Evolutionary conservation across 1,140 invertebrate species (phyloP).

Genomic region (Drosophila sulfurigaster): DNA sequence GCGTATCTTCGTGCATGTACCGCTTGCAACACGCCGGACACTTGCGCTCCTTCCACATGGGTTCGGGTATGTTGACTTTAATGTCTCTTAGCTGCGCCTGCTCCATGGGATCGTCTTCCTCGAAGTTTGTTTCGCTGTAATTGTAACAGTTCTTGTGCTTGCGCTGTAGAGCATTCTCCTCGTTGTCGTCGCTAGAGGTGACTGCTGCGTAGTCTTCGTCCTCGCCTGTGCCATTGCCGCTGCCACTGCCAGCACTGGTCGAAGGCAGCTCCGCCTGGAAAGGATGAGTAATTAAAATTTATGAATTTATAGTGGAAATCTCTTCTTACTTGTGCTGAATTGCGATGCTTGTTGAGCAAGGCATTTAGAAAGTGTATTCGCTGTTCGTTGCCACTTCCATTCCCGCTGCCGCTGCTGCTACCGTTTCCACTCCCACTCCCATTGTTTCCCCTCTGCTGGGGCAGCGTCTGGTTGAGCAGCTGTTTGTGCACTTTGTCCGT

Average conservation of each 20-base stretch:
- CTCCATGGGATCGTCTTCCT: conserved; percentile 83
- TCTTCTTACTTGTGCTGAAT: conserved; percentile 16
- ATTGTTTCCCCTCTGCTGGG: conserved; percentile 24
- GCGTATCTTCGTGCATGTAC: conserved; percentile 81
- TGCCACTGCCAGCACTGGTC: conserved; percentile 45
- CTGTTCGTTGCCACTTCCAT: conserved; percentile 43
- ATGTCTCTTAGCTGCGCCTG: conserved; percentile 70
- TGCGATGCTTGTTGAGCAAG: conserved; percentile 66
- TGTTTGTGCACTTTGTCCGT: conserved; percentile 73
- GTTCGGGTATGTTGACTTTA: conserved; percentile 77
- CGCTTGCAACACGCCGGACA: conserved; percentile 76
- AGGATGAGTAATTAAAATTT: neutral
- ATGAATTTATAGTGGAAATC: neutral
- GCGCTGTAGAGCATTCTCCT: conserved; percentile 54
- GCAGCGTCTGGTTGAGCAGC: conserved; percentile 57
- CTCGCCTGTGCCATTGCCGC: conserved; percentile 51
- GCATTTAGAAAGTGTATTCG: conserved; percentile 70
- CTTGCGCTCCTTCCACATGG: conserved; percentile 81
- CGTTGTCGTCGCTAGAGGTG: conserved; percentile 74
- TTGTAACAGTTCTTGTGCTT: conserved; percentile 76
- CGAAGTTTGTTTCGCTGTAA: conserved; percentile 80
- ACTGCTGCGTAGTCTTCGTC: conserved; percentile 65
- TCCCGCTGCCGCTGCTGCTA: conserved; percentile 11
- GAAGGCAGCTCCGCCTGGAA: conserved; percentile 46
- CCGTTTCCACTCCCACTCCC: conserved; percentile 12